Percentiles rank a stretch among this genome's conserved stretches.
Evolutionary conservation across 2,888 invertebrate species (phyloP).

Genomic region (Sinodicranocentrus sp.): DNA sequence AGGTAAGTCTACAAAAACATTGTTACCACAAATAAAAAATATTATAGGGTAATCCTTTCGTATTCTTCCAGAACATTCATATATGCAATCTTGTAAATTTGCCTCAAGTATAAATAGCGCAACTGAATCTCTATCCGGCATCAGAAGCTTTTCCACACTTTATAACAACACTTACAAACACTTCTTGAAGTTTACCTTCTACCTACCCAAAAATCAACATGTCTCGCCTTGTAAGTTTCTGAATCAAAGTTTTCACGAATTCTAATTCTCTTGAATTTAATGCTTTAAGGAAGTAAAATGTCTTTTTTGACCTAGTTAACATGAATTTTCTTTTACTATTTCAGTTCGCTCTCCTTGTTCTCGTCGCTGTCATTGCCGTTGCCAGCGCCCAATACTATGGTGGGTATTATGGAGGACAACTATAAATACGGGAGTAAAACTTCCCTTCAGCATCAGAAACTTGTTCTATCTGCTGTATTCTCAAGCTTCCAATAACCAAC

Average conservation of each 20-base stretch:
- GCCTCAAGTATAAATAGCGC: conserved; percentile 1
- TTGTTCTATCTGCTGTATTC: neutral
- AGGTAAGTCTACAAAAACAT: too few species aligned
- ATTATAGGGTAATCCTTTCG: too few species aligned
- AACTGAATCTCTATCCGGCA: neutral
- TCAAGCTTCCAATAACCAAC: neutral
- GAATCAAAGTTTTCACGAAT: neutral
- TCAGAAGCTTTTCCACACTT: conserved; percentile 8
- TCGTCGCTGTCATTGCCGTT: conserved; percentile 58
- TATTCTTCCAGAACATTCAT: too few species aligned
- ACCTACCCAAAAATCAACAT: conserved; percentile 28
- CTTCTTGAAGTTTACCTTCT: conserved; percentile 3
- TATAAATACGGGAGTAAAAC: neutral
- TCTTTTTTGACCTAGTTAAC: neutral
- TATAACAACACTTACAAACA: neutral
- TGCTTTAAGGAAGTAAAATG: neutral
- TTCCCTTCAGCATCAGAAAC: neutral
- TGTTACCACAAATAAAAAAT: too few species aligned
- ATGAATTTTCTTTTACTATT: conserved; percentile 19
- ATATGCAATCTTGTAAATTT: too few species aligned
- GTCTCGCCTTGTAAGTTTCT: conserved; percentile 67
- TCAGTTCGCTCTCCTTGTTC: conserved; percentile 63
- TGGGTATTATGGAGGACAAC: conserved; percentile 36
- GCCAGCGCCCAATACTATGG: conserved; percentile 58
- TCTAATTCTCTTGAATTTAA: neutral